Conservation (phyloP, 1,140 invertebrate species). For the Conus betulinus region DNA sequence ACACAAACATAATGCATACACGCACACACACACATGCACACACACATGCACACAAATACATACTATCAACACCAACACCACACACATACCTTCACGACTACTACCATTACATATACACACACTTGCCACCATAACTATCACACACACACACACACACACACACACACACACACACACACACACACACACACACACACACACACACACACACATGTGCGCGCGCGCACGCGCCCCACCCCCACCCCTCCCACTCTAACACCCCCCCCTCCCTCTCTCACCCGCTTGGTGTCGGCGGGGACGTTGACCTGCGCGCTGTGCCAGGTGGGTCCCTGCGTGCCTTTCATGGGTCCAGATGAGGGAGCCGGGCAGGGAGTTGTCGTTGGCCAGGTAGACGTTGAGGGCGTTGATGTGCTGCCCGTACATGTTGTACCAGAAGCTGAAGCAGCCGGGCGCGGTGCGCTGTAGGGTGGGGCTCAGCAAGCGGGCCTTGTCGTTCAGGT, state of each 20-base stretch:
- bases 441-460: constrained; percentile 52
- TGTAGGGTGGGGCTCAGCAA: constrained; percentile 74
- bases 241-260: background rate
- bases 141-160: background rate
- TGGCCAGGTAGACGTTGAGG: constrained; percentile 62
- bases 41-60: too few species aligned
- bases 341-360: constrained; percentile 29
- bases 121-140: background rate
- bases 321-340: constrained; percentile 50
- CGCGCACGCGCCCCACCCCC: too few species aligned
- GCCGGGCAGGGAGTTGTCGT: constrained; percentile 27
- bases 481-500: constrained; percentile 83
- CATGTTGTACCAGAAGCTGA: constrained; percentile 70
- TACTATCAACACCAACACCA: background rate
- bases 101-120: background rate
- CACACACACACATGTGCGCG: too few species aligned
- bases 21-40: too few species aligned
- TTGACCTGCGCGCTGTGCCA: constrained; percentile 55
- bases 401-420: constrained; percentile 60
- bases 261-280: background rate
- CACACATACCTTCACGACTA: too few species aligned
- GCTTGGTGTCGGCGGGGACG: constrained; percentile 33
- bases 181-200: background rate
- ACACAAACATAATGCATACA: too few species aligned
- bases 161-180: background rate